A percentile compares a stretch with the other conserved stretches of the same genome.
phyloP scores from a whole-genome alignment of 1,140 invertebrate genomes.

The Drosophila ambigua region DNA sequence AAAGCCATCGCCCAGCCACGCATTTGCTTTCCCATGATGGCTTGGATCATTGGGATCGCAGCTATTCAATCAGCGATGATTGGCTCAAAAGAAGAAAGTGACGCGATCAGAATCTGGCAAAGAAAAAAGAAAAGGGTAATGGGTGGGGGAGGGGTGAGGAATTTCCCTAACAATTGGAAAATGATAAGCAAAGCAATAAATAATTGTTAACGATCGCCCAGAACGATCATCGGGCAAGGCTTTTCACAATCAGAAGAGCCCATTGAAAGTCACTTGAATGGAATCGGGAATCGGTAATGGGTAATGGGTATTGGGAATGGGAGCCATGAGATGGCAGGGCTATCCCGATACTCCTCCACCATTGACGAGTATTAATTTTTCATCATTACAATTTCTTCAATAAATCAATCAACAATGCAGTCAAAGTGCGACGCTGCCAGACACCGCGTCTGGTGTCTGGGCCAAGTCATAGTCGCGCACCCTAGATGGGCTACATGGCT shows the following conservation, averaged over 20 bases:
- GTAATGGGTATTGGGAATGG: no score
- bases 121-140: constrained; percentile 14
- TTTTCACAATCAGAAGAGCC: constrained; percentile 30
- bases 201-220: constrained; percentile 58
- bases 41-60: constrained; percentile 25
- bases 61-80: constrained; percentile 77
- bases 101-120: constrained; percentile 48
- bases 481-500: constrained; percentile 59
- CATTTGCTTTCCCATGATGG: constrained; percentile 60
- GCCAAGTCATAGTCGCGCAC: constrained; percentile 24
- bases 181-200: constrained; percentile 65
- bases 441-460: constrained; percentile 55
- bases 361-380: constrained; percentile 81
- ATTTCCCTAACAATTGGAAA: constrained; percentile 25
- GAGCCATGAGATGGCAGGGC: constrained; percentile 1
- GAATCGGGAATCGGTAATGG: constrained; percentile 4
- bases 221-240: constrained; percentile 36
- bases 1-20: constrained; percentile 52
- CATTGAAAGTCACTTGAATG: constrained; percentile 52
- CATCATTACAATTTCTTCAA: constrained; percentile 80
- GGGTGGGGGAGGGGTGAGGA: not conserved
- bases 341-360: constrained; percentile 28
- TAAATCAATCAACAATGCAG: constrained; percentile 80
- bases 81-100: constrained; percentile 63
- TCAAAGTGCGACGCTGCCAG: constrained; percentile 42